Conservation (phyloP, 2,113 vertebrate species). For the Thamnophis sirtalis region DNA sequence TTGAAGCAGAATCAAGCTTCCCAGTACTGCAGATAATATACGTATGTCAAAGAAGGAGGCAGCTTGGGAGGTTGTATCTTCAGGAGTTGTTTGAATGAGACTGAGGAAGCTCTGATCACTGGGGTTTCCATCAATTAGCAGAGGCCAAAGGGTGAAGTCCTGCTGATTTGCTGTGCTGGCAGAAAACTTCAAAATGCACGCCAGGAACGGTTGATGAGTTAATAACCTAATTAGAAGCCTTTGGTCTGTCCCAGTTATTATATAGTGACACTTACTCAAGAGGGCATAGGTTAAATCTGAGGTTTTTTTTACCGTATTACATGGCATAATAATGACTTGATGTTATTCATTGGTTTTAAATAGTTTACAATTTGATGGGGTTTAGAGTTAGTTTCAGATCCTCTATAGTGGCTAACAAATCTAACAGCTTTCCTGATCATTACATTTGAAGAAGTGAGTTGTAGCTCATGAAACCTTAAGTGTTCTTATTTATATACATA, state of each 20-base stretch:
- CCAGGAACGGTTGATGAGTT: not conserved
- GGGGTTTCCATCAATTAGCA: not conserved
- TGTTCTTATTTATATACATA: too few species aligned
- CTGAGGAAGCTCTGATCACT: not conserved
- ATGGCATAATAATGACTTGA: not conserved
- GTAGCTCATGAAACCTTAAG: too few species aligned
- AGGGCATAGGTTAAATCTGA: not conserved
- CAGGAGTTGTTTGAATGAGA: not conserved
- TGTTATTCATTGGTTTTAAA: not conserved
- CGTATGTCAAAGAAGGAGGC: not conserved
- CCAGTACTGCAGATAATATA: not conserved
- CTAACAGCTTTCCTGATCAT: not conserved
- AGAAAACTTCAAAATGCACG: not conserved
- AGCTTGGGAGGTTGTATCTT: not conserved
- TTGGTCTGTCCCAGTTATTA: not conserved
- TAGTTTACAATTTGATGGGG: not conserved
- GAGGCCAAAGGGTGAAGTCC: not conserved
- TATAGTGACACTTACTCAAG: not conserved
- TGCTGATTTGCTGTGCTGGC: not conserved
- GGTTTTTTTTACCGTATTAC: not conserved
- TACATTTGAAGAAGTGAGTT: not conserved
- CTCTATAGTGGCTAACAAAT: not conserved
- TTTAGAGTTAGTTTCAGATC: not conserved
- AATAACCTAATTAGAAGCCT: not conserved
- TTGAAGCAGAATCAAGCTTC: not conserved